Evolutionary conservation across 2,113 vertebrate species (phyloP), one percentile per base, ranked within the genome.

Genomic region (Typhlomys cinereus): DNA sequence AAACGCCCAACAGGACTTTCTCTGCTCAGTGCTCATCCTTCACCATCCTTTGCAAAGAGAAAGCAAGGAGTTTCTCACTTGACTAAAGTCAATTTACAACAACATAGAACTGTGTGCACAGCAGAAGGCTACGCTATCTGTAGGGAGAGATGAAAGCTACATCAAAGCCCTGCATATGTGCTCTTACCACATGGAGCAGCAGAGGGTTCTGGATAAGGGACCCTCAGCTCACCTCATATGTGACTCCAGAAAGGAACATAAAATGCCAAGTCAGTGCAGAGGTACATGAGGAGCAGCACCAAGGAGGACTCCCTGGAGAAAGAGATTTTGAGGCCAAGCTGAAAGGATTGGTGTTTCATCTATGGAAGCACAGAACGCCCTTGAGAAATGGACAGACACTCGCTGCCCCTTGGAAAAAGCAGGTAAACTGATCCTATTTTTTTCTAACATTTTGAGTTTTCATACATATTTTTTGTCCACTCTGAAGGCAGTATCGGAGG

Each of bases 231-330:
- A 39, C 12, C 3, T 4, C 17, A 11, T 25, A 11, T 4, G n/a
- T n/a, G n/a, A 5, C 15, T 59, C 81, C 18, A 21, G 13, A 48
- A 64, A 64, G 14, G 9, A 69, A 34, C 5, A 48, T 0, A 29
- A 2, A 50, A 7, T 5, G 12, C 14, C 48, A 15, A 80, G 8
- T 4, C 18, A 57, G 23, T 34, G 8, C 0, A 2, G 14, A 23
- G 1, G 20, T 14, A 2, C 7, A 14, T 0, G 2, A 23, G 23
- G 23, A 25, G 8, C 1, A 13, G 20, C 31, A 61, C 4, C 36
- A 9, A 21, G 31, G 18, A 70, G 41, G 48, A 41, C 1, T 27
- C 2, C 31, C 18, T 6, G 0, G 17, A 41, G 34, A 29, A 66
- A 12, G 36, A 2, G 67, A 36, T 36, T 64, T 18, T 39, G 25